A percentile compares a stretch with the other conserved stretches of the same genome.
These are phyloP conservation scores for Athalia rosae DNA, from an alignment of 2,888 invertebrate species.

Conservation along the genomic window DNA sequence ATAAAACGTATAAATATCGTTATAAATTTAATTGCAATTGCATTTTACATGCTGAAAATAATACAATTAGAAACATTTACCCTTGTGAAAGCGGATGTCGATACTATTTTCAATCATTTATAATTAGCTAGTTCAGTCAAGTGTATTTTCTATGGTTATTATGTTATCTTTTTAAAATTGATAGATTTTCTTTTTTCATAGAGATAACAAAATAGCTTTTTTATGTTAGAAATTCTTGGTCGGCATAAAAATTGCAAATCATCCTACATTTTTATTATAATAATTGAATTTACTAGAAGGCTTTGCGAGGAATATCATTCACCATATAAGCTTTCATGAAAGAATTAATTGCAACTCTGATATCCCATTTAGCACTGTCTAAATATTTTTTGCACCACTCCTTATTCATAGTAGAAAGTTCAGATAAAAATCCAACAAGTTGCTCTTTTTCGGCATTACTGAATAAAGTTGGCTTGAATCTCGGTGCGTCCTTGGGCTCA, in stretches of 20 bases:
- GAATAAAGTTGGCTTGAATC: conserved; percentile 62
- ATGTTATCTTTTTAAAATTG: conserved; percentile 6
- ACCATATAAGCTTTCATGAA: conserved; percentile 67
- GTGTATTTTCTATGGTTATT: not conserved
- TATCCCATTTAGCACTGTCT: conserved; percentile 64
- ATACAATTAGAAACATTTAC: not conserved
- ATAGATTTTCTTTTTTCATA: not conserved
- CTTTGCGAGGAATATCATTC: conserved; percentile 66
- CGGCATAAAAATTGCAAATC: not conserved
- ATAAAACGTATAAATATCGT: conserved; percentile 33
- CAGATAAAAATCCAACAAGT: conserved; percentile 62
- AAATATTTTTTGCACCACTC: conserved; percentile 61
- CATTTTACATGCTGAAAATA: conserved; percentile 17
- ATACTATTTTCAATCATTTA: too few relatives aligned
- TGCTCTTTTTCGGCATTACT: conserved; percentile 67
- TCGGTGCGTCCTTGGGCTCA: conserved; percentile 49
- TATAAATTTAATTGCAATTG: conserved; percentile 21
- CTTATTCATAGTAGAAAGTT: conserved; percentile 67
- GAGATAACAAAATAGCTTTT: conserved; percentile 7
- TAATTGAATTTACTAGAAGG: conserved; percentile 56
- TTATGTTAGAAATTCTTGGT: conserved; percentile 8
- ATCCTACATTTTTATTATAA: conserved; percentile 41
- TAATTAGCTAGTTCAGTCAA: conserved; percentile 3
- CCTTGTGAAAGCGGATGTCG: conserved; percentile 7
- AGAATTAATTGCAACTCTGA: conserved; percentile 64